phyloP scores from a whole-genome alignment of 2,888 invertebrate species.

The Venustoraphidia nigricollis region DNA sequence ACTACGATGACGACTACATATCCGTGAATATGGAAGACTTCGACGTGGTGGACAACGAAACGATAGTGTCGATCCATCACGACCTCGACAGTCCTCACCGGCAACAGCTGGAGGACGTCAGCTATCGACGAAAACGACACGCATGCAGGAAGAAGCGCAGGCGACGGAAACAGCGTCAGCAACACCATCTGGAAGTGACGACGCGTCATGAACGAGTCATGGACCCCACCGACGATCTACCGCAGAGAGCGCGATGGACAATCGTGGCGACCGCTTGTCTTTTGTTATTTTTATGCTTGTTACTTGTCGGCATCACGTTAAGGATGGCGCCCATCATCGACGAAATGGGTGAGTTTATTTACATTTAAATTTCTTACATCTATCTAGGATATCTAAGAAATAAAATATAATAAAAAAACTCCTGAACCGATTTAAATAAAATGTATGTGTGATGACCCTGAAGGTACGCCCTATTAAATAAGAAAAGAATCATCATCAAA shows the following conservation, averaged over 20 bases:
- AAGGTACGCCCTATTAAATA: too few species aligned
- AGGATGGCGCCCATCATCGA: conserved; percentile 92
- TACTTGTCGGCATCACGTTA: conserved; percentile 80
- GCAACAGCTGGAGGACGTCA: conserved; percentile 9
- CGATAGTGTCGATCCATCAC: conserved; percentile 14
- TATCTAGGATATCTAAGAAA: too few species aligned
- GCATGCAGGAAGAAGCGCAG: conserved; percentile 20
- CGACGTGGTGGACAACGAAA: conserved; percentile 24
- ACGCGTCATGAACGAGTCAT: conserved; percentile 33
- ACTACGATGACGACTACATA: conserved; percentile 33
- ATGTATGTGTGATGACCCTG: too few species aligned
- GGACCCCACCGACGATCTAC: conserved; percentile 62
- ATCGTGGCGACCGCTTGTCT: conserved; percentile 84
- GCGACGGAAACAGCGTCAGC: conserved; percentile 15
- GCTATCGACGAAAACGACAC: conserved; percentile 19
- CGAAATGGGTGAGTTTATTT: conserved; percentile 70
- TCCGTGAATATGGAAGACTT: conserved; percentile 32
- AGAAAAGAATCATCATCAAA: too few species aligned
- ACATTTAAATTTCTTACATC: neutral
- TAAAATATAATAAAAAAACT: too few species aligned
- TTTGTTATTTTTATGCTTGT: conserved; percentile 72
- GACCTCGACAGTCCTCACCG: conserved; percentile 14
- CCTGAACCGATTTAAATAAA: too few species aligned
- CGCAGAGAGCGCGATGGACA: conserved; percentile 74
- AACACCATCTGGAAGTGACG: conserved; percentile 19